Percentiles rank a stretch among this genome's conserved stretches.
Conservation (phyloP, 2,888 invertebrate species). For the Pammene fasciana region DNA sequence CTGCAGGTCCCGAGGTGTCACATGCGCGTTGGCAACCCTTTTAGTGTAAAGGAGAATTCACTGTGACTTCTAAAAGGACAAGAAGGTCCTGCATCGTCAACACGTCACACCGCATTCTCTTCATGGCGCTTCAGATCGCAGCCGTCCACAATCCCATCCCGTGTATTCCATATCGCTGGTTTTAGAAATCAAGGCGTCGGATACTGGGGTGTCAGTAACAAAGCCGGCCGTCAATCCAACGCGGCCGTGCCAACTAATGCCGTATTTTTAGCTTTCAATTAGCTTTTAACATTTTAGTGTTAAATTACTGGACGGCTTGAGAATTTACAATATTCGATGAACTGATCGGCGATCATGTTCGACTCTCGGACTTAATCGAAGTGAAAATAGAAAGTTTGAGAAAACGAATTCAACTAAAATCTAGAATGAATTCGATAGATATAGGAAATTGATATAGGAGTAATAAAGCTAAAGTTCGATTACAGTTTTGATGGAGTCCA, state of each 20-base stretch:
- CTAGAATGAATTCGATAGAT: too few relatives aligned
- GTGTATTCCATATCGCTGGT: conserved; percentile 32
- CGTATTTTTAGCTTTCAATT: conserved; percentile 69
- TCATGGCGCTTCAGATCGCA: neutral
- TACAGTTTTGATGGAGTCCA: too few relatives aligned
- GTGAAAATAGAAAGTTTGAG: too few relatives aligned
- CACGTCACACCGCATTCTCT: too few relatives aligned
- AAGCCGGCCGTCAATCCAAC: conserved; percentile 59
- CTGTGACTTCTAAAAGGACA: too few relatives aligned
- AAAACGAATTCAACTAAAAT: too few relatives aligned
- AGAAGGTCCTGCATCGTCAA: too few relatives aligned
- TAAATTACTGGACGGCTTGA: conserved; percentile 50
- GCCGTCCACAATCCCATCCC: neutral
- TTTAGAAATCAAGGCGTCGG: conserved; percentile 47
- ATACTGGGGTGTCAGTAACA: conserved; percentile 56
- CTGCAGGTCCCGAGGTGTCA: too few relatives aligned
- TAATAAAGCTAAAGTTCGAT: too few relatives aligned
- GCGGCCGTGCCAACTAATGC: conserved; percentile 51
- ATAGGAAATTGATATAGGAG: too few relatives aligned
- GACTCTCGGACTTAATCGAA: neutral
- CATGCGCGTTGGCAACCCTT: too few relatives aligned
- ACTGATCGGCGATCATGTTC: neutral
- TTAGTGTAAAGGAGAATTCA: too few relatives aligned
- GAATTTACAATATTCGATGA: conserved; percentile 7
- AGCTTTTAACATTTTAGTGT: conserved; percentile 65